A percentile compares a stretch with the other conserved stretches of the same genome.
Evolutionary conservation across 2,113 vertebrate species (phyloP).

Genomic region (Urocitellus parryii): DNA sequence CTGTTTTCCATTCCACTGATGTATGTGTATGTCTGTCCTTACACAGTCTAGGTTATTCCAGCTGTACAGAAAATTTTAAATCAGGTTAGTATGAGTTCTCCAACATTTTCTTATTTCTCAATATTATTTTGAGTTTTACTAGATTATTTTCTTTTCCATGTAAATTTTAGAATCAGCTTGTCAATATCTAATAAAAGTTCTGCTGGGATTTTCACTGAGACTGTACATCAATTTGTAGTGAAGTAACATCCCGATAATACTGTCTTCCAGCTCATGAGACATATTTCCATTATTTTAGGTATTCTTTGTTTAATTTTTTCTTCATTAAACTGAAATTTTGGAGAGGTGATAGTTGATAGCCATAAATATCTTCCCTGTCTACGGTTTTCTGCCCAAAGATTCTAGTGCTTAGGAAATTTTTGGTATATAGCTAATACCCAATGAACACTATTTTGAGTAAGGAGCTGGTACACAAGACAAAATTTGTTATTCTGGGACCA

Average conservation of each 20-base stretch:
- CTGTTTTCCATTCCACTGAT: background rate
- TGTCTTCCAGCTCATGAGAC: background rate
- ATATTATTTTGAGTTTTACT: background rate
- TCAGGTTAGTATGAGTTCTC: background rate
- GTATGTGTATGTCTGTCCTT: background rate
- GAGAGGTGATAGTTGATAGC: background rate
- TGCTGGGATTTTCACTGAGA: background rate
- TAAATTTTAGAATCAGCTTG: constrained; percentile 23
- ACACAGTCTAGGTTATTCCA: background rate
- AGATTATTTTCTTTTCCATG: constrained; percentile 26
- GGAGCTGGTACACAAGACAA: background rate
- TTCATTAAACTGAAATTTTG: background rate
- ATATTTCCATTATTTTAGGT: constrained; percentile 33
- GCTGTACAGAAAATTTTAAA: background rate
- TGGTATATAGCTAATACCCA: background rate
- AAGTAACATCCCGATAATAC: constrained; percentile 12
- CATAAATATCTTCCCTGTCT: background rate
- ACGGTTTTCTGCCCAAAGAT: background rate
- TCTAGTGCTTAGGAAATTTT: background rate
- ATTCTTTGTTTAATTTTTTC: constrained; percentile 37
- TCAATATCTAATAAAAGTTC: background rate
- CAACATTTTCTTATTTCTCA: background rate
- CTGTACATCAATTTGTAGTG: background rate
- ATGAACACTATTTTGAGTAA: background rate
- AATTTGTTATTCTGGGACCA: background rate